Conservation (phyloP, 2,888 invertebrate species). For the Troilus luridus region DNA sequence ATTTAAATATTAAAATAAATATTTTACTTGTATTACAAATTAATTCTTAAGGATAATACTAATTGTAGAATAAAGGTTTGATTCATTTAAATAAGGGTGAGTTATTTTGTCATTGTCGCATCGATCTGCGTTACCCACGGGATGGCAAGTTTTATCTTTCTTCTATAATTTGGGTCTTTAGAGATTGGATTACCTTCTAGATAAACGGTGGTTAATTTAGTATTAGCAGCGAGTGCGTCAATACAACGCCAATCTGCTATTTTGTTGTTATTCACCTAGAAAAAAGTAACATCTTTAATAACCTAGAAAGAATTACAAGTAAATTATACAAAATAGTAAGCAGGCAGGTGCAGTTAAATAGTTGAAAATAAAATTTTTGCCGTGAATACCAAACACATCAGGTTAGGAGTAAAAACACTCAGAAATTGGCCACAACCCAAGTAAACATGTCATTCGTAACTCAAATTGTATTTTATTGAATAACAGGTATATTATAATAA, state of each 20-base stretch:
- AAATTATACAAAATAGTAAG: not conserved
- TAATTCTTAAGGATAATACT: not conserved
- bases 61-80: not conserved
- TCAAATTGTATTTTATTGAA: no score
- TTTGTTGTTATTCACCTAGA: slow-evolving; percentile 91
- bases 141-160: slow-evolving; percentile 89
- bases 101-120: slow-evolving; percentile 84
- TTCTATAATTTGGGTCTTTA: slow-evolving; percentile 86
- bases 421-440: no score
- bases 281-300: slow-evolving; percentile 3
- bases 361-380: no score
- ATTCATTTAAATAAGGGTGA: not conserved
- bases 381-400: no score
- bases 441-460: no score
- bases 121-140: slow-evolving; percentile 94
- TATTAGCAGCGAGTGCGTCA: slow-evolving; percentile 79
- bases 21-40: not conserved
- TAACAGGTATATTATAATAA: no score
- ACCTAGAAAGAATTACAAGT: not conserved
- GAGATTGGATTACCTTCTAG: slow-evolving; percentile 93
- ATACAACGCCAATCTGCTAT: slow-evolving; percentile 89
- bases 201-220: slow-evolving; percentile 86
- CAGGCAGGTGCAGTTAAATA: no score
- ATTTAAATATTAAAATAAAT: slow-evolving; percentile 32
- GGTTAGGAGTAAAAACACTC: no score